Percentiles rank a stretch among this genome's conserved stretches.
Conservation (phyloP, 2,888 invertebrate species). For the Vesta saturnalis region DNA sequence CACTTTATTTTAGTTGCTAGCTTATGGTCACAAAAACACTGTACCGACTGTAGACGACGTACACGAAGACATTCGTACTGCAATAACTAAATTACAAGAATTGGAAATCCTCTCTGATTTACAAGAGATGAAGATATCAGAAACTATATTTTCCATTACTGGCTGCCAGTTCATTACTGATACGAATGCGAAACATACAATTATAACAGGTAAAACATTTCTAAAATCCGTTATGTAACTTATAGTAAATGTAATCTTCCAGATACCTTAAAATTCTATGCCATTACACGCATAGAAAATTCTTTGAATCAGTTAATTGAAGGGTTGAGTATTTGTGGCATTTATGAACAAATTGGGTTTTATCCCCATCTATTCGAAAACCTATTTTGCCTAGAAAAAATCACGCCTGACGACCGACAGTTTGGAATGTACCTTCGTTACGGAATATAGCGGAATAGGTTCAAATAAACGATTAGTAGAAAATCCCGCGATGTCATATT, state of each 20-base stretch:
- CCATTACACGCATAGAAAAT: not conserved
- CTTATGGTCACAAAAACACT: not conserved
- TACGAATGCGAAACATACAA: not conserved
- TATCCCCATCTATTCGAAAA: not conserved
- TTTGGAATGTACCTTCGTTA: not conserved
- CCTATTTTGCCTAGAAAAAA: slow-evolving; percentile 1
- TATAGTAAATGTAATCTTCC: not conserved
- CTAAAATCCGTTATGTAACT: not conserved
- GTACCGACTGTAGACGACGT: not conserved
- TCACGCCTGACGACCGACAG: not conserved
- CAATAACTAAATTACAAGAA: not conserved
- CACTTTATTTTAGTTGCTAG: slow-evolving; percentile 2
- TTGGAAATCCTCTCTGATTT: too few species aligned
- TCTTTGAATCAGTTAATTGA: slow-evolving; percentile 1
- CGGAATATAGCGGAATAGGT: not conserved
- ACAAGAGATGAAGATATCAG: not conserved
- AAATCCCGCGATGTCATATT: not conserved
- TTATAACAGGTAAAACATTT: too few species aligned
- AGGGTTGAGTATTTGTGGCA: not conserved
- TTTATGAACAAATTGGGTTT: not conserved
- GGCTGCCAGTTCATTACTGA: not conserved
- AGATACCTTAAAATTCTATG: not conserved
- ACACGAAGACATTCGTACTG: not conserved
- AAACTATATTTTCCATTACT: not conserved
- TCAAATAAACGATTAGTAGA: not conserved